Evolutionary conservation across 2,113 vertebrate genomes (phyloP), one percentile per base, ranked within the genome.

Genomic region (Plestiodon gilberti): DNA sequence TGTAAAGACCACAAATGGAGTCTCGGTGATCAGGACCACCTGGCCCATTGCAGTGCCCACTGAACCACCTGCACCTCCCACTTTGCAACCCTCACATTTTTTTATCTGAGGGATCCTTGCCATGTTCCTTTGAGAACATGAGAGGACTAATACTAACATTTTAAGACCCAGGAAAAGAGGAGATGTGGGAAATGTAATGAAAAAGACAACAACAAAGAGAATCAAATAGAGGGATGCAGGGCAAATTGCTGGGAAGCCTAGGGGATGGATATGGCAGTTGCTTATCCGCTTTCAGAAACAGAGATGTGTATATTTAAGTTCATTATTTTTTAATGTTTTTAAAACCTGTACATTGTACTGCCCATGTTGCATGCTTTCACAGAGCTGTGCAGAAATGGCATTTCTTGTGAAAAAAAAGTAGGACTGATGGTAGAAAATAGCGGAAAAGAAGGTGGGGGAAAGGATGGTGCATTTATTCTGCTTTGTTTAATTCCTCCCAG

Each of bases 21-120:
- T 86, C 85, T 81, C 78, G 75, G 85, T 78, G 85, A 81, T 81
- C 78, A 30, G 57, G 43, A 81, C 38, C 52, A 22, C 40, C 64
- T 62, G 80, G 40, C 8, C 43, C 43, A 48, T 48, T 28, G n/a
- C 73, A 40, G 30, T 17, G 74, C 61, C 40, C 59, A 30, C 2
- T 87, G 48, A 38, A 11, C n/a, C 1, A 4, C 23, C 20, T 57
- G 52, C 6, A 75, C 22, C 35, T 61, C n/a, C 59, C 15, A 83
- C 23, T 74, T 59, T n/a, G 48, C 82, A 30, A 59, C 23, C 22
- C 73, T 78, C 25, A 28, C 8, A 7, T 9, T 71, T n/a, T 70
- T 78, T 14, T 38, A 13, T 22, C 57, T 38, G 69, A 52, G 67
- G 18, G 43, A 30, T 30, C n/a, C 33, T 77, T 20, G 33, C n/a